Conservation (phyloP, 2,113 vertebrate genomes). For the Ginglymostoma cirratum region DNA sequence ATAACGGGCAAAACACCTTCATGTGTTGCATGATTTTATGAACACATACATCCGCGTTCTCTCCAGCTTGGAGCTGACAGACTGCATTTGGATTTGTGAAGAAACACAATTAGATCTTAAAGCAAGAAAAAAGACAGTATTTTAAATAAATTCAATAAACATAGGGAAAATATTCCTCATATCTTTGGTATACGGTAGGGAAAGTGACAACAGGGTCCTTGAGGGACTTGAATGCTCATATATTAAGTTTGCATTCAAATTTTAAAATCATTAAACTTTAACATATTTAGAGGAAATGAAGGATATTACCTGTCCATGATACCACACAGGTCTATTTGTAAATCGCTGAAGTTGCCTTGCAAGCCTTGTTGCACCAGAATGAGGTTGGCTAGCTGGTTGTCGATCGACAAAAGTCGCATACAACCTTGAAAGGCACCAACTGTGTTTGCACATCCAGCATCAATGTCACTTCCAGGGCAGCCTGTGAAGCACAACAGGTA, state of each 20-base stretch:
- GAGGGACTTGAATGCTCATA: constrained; percentile 47
- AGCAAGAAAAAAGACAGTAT: not conserved
- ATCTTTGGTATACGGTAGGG: not conserved
- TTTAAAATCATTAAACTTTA: constrained; percentile 43
- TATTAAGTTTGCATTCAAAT: constrained; percentile 53
- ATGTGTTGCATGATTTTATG: not conserved
- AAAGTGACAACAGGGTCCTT: not conserved
- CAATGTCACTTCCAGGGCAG: constrained; percentile 63
- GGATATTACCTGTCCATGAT: constrained; percentile 93
- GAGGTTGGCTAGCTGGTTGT: constrained; percentile 84
- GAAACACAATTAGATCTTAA: not conserved
- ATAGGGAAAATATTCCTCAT: not conserved
- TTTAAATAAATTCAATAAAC: not conserved
- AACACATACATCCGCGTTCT: not conserved
- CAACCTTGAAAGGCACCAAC: constrained; percentile 86
- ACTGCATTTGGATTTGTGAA: not conserved
- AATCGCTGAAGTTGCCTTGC: constrained; percentile 83
- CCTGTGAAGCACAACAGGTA: constrained; percentile 55
- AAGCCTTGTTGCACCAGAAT: constrained; percentile 80
- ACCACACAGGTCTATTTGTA: constrained; percentile 87
- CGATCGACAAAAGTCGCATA: constrained; percentile 85
- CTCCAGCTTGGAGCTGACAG: not conserved
- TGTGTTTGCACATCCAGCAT: constrained; percentile 69
- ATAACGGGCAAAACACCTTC: not conserved
- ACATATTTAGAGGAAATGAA: constrained; percentile 41